These are phyloP conservation scores for Diplazon laetatorius DNA, from an alignment of 2,888 invertebrate species.

Conservation along the genomic window DNA sequence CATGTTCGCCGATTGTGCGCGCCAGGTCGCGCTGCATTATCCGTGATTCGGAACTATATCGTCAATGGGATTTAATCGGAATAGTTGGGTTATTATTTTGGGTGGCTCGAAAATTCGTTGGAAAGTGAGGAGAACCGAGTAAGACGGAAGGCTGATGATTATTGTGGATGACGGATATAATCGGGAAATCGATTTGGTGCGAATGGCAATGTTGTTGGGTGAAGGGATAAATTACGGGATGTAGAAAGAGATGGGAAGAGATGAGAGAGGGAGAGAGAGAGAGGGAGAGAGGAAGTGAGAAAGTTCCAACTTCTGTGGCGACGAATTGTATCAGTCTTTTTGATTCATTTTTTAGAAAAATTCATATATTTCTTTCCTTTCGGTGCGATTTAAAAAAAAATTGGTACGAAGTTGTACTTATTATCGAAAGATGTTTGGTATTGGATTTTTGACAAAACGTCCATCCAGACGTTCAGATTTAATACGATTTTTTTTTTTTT, in stretches of 20 bases:
- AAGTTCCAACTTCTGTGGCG: not conserved
- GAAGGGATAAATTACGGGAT: no score
- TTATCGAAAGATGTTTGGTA: not conserved
- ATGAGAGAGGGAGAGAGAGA: not conserved
- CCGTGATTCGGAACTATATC: slow-evolving; percentile 19
- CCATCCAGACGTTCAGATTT: no score
- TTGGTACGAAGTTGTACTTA: no score
- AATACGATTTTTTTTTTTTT: no score
- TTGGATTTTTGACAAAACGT: not conserved
- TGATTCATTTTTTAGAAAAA: no score
- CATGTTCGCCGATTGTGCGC: not conserved
- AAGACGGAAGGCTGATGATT: no score
- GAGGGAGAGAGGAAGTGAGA: not conserved
- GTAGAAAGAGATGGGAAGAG: not conserved
- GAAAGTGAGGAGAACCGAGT: not conserved
- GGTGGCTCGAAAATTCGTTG: slow-evolving; percentile 27
- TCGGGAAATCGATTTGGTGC: not conserved
- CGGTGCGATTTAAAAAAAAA: no score
- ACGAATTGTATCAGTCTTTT: not conserved
- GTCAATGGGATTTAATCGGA: slow-evolving; percentile 54
- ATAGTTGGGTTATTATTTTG: slow-evolving; percentile 57
- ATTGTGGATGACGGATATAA: slow-evolving; percentile 22
- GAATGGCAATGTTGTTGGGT: not conserved
- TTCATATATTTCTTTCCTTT: no score
- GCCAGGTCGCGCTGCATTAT: not conserved